These are phyloP conservation scores for Allacma fusca DNA, from an alignment of 2,888 invertebrate species.

Conservation along the genomic window DNA sequence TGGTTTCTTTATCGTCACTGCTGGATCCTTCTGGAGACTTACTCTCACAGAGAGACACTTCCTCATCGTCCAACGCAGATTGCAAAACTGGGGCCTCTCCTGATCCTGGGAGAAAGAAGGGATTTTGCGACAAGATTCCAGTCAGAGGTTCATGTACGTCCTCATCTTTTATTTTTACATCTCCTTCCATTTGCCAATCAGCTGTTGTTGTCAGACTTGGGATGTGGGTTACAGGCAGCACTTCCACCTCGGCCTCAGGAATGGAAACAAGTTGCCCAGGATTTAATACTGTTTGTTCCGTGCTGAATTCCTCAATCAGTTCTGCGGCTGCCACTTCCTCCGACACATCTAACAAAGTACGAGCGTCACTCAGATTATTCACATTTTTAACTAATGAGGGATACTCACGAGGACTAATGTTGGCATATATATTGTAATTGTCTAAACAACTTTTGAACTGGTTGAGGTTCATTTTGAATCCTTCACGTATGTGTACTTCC, in stretches of 20 bases:
- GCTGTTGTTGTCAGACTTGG: background rate
- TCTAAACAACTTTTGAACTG: background rate
- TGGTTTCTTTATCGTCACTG: conserved; percentile 1
- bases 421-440: conserved; percentile 14
- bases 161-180: conserved; percentile 19
- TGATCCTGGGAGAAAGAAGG: no score
- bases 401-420: background rate
- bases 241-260: background rate
- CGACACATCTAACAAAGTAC: background rate
- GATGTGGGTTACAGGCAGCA: conserved; percentile 2
- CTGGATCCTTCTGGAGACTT: conserved; percentile 1
- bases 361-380: background rate
- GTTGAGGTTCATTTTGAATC: background rate
- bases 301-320: conserved; percentile 2
- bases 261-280: background rate
- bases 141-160: background rate
- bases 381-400: background rate
- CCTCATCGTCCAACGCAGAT: background rate
- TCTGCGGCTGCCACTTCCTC: conserved; percentile 8
- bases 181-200: conserved; percentile 15
- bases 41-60: background rate
- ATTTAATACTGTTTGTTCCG: conserved; percentile 19
- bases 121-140: conserved; percentile 14
- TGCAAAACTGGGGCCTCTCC: background rate
- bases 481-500: background rate